Evolutionary conservation across 2,888 invertebrate genomes (phyloP).

Genomic region (Dusona sp.): DNA sequence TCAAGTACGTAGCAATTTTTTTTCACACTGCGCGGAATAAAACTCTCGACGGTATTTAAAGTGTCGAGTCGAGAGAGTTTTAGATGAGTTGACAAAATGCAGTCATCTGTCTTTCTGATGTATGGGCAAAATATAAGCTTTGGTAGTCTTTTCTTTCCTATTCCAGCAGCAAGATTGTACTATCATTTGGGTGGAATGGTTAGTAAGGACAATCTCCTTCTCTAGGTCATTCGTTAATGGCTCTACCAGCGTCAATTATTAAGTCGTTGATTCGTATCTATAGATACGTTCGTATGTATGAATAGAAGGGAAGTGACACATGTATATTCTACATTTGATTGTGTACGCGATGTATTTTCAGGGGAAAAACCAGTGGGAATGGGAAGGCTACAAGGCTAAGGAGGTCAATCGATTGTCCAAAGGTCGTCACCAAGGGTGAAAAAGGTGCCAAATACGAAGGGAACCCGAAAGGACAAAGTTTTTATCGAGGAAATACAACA

Average conservation of each 20-base stretch:
- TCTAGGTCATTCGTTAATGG: conserved; percentile 23
- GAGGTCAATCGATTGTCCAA: conserved; percentile 65
- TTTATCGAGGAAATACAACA: conserved; percentile 14
- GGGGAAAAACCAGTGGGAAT: conserved; percentile 39
- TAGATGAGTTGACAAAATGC: conserved; percentile 5
- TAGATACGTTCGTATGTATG: neutral
- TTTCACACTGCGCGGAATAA: conserved; percentile 22
- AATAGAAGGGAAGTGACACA: neutral
- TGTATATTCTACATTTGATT: conserved; percentile 25
- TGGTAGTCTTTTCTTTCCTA: neutral
- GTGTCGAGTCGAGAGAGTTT: neutral
- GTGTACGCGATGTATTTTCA: conserved; percentile 13
- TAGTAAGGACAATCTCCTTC: neutral
- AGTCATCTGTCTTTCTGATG: neutral
- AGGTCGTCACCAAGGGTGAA: conserved; percentile 30
- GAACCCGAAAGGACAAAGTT: conserved; percentile 14
- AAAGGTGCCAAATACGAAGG: conserved; percentile 34
- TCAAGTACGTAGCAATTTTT: conserved; percentile 34
- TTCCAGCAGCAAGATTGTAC: neutral
- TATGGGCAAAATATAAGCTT: neutral
- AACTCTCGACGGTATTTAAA: conserved; percentile 29
- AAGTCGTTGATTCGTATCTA: conserved; percentile 12
- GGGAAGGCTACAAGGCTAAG: conserved; percentile 43
- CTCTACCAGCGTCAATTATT: conserved; percentile 23
- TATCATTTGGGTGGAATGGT: neutral